Percentiles rank a stretch among this genome's conserved stretches.
Evolutionary conservation across 2,888 invertebrate genomes (phyloP).

Genomic region (Temnothorax unifasciatus): DNA sequence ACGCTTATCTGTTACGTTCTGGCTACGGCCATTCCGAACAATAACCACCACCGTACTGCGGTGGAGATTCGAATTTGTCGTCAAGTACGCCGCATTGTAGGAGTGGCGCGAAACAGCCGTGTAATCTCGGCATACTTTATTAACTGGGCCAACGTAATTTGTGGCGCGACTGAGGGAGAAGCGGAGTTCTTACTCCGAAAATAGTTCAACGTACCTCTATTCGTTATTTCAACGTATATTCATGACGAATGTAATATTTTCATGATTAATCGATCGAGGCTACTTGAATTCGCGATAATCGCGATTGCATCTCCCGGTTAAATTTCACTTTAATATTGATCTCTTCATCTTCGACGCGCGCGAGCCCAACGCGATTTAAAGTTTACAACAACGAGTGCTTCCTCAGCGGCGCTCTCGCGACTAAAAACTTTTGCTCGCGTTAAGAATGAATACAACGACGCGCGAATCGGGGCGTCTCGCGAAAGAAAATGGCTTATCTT

Average conservation of each 20-base stretch:
- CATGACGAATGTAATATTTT: not conserved
- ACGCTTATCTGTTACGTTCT: slow-evolving; percentile 78
- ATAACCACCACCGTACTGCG: slow-evolving; percentile 75
- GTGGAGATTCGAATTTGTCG: slow-evolving; percentile 61
- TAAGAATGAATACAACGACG: slow-evolving; percentile 64
- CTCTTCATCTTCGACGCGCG: slow-evolving; percentile 63
- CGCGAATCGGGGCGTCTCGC: slow-evolving; percentile 2
- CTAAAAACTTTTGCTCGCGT: slow-evolving; percentile 65
- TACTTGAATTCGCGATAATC: not conserved
- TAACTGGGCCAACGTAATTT: slow-evolving; percentile 41
- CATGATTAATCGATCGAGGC: not conserved
- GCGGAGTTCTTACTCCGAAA: not conserved
- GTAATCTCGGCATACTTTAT: slow-evolving; percentile 60
- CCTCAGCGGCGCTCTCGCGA: slow-evolving; percentile 58
- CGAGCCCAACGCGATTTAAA: slow-evolving; percentile 59
- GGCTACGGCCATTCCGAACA: slow-evolving; percentile 73
- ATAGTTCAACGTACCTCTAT: not conserved
- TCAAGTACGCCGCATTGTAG: slow-evolving; percentile 13
- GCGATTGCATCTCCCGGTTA: slow-evolving; percentile 1
- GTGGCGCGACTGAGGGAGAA: not conserved
- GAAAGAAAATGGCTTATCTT: slow-evolving; percentile 14
- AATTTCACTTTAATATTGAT: slow-evolving; percentile 57
- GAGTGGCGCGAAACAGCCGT: slow-evolving; percentile 1
- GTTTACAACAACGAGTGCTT: slow-evolving; percentile 59
- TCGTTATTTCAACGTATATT: not conserved